Evolutionary conservation across 2,797 vertebrate genomes (phyloP), one percentile per base, ranked within the genome.

Genomic region (Sciurus vulgaris): DNA sequence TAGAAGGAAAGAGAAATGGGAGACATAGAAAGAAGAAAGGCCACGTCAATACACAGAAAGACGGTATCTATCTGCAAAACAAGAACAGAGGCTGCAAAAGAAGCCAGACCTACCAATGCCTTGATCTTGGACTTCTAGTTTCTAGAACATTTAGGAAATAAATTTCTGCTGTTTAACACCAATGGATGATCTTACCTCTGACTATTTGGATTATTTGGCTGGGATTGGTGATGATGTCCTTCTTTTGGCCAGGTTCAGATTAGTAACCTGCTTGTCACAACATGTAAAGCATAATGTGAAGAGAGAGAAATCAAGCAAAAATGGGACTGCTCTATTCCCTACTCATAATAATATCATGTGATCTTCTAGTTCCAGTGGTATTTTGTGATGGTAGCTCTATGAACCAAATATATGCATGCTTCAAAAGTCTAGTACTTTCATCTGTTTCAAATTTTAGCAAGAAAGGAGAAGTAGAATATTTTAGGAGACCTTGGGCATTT

Each of bases 241-340:
- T 77, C 4, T 91, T 76, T 94, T 49, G 77, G n/a, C 44, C 12
- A 20, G 35, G 74, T 93, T 5, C 59, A 94, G 86, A 95, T 91
- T 86, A 89, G 89, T 59, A 67, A 69, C 47, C 38, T 51, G 12
- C 3, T 70, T 78, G 59, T 89, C 61, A 82, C 33, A 59, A 47
- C 7, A 79, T 85, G 79, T 59, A 72, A 38, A 88, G 61, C 41
- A 73, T 83, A 41, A 12, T 20, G 33, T 26, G 30, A 73, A 81
- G n/a, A 85, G 12, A 69, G 5, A 89, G 20, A 82, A 82, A 84
- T 91, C 54, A 73, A 26, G 86, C 24, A 73, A 82, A 93, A 83
- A 61, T 35, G 87, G 38, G 38, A 26, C 5, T 54, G 13, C 33
- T 94, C 90, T 78, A 72, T 82, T 90, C 72, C 38, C 56, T 63